Base-by-base conservation (phyloP, 2,888 invertebrate species). In the Mechanitis mazaeus region DNA sequence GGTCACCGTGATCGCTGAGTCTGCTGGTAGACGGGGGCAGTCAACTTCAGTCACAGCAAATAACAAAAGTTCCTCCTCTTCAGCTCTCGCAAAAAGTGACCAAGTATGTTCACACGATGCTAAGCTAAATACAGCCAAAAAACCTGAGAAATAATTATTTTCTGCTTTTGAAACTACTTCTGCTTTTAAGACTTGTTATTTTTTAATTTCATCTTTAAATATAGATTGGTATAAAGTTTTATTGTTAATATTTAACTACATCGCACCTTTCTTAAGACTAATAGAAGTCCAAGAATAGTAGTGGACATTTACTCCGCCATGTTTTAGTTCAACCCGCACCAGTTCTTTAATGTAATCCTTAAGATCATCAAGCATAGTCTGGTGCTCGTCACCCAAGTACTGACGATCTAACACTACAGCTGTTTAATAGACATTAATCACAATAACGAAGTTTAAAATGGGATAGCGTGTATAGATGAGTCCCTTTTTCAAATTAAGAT, bases 31-130 rank as follows among this genome's bases (percentile, higher is more conserved):
- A 47, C 96, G 91, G 0, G 95, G 94, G 77, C 96, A 96, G 74
- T 96, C 94, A 0, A 93, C 90, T 75, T 95, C 96, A 58, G 95
- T 95, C 65, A 96, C 90, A 0, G 95, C 95, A 67, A 96, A 92
- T 54, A 94, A 91, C 0, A 95, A 82, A 6, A 96, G 84, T 62
- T 93, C 91, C 71, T 94, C 93, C 64, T 91, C 91, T 72, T 92
- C 90, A 0, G 93, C 91, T 1, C 91, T 82, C 59, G 91, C 89
- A 77, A 92, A 94, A 58, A 96, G 84, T 6, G 90, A 88, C 96
- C 96, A 96, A 0, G 95, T 95, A 64, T 93, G 93, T 61, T 91
- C 77, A 77, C 96, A 96, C 3, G 94, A 93, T n/a, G 94, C 93
- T 56, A 95, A 86, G 53, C 94, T 94, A 65, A 96, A 91, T 58